A percentile compares a stretch with the other conserved stretches of the same genome.
phyloP scores from a whole-genome alignment of 2,113 vertebrate species.

The Pterophyllum scalare region DNA sequence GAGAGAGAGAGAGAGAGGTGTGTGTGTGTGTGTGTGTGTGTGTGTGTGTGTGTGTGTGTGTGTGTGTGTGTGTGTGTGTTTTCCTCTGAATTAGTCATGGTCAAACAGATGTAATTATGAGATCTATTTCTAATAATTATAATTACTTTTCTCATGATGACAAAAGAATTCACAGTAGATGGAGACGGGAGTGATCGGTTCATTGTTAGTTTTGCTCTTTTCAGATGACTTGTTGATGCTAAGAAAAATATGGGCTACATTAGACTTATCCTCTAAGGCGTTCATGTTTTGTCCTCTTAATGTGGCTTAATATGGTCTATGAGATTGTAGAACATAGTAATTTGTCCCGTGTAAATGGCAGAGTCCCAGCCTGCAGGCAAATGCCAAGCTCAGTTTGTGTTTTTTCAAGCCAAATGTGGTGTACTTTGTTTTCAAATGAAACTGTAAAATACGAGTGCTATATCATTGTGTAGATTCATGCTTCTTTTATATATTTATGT shows the following conservation, averaged over 20 bases:
- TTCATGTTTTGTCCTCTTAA: neutral
- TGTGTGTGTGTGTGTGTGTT: neutral
- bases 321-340: slow-evolving; percentile 14
- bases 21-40: neutral
- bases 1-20: neutral
- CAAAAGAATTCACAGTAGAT: neutral
- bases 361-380: neutral
- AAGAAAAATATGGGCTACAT: neutral
- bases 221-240: neutral
- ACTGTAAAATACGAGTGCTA: slow-evolving; percentile 42
- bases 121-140: neutral
- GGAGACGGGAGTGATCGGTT: neutral
- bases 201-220: neutral
- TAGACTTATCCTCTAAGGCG: slow-evolving; percentile 8
- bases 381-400: slow-evolving; percentile 7
- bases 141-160: slow-evolving; percentile 2
- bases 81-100: neutral
- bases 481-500: slow-evolving; percentile 62
- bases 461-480: slow-evolving; percentile 25
- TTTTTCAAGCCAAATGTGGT: neutral
- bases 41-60: neutral
- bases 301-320: neutral
- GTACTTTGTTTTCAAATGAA: slow-evolving; percentile 43
- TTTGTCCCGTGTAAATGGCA: neutral
- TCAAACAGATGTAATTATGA: neutral